phyloP scores from a whole-genome alignment of 2,888 invertebrate species.

The Andrena fulva region DNA sequence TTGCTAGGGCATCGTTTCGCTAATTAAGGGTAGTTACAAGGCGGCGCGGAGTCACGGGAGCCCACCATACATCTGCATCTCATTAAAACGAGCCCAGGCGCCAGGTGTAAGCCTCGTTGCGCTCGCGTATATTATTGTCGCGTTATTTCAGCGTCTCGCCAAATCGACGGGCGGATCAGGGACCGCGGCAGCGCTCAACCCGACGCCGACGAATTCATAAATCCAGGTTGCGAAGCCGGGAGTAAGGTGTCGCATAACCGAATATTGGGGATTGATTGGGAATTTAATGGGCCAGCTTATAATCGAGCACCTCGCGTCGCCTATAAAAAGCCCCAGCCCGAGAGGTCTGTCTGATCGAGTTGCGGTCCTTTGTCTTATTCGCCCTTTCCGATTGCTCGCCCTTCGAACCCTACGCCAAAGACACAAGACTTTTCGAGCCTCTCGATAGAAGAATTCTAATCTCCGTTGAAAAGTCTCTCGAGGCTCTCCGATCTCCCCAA shows the following conservation, averaged over 20 bases:
- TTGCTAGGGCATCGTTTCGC: constrained; percentile 76
- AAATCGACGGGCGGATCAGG: constrained; percentile 33
- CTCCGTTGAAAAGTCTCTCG: neutral
- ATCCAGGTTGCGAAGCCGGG: constrained; percentile 11
- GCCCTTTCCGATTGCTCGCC: constrained; percentile 10
- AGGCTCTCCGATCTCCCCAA: too few relatives aligned
- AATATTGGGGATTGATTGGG: constrained; percentile 20
- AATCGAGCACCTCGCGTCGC: constrained; percentile 5
- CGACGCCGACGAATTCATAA: constrained; percentile 2
- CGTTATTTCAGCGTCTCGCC: constrained; percentile 40
- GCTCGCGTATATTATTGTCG: constrained; percentile 41
- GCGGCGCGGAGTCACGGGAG: constrained; percentile 30
- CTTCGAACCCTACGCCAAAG: neutral
- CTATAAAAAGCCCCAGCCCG: constrained; percentile 4
- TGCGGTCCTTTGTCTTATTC: constrained; percentile 10
- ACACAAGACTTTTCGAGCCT: neutral
- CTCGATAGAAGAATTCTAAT: neutral
- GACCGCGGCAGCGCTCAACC: constrained; percentile 4
- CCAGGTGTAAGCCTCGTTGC: constrained; percentile 52
- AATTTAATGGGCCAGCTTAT: neutral
- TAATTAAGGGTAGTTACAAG: constrained; percentile 80
- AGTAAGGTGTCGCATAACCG: constrained; percentile 2
- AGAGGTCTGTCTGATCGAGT: neutral
- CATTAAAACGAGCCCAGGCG: constrained; percentile 65
- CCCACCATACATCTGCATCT: constrained; percentile 73